phyloP scores from a whole-genome alignment of 2,888 invertebrate genomes.

The Sinhomidia bicolor region DNA sequence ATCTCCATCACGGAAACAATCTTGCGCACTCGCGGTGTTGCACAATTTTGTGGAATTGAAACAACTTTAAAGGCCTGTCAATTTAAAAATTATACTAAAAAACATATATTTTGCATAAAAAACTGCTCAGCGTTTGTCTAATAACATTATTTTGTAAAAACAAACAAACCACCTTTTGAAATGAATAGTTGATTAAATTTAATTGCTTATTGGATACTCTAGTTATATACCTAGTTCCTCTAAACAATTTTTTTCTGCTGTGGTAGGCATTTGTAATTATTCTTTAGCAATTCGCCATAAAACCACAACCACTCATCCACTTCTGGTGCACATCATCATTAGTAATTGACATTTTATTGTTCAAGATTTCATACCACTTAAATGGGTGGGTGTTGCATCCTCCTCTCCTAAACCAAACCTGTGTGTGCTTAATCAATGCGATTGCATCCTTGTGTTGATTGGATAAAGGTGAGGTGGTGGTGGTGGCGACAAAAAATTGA shows the following conservation, averaged over 20 bases:
- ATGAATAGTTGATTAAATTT: constrained; percentile 12
- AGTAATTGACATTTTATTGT: constrained; percentile 18
- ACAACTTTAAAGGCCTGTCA: not conserved
- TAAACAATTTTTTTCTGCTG: not conserved
- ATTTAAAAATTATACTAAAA: too few species aligned
- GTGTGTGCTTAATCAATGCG: not conserved
- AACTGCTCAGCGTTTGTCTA: not conserved
- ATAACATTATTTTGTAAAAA: not conserved
- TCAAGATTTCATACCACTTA: constrained; percentile 3
- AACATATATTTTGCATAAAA: too few species aligned
- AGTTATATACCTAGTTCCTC: not conserved
- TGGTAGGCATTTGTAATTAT: too few species aligned
- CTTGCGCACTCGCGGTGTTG: too few species aligned
- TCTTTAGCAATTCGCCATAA: not conserved
- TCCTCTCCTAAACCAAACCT: not conserved
- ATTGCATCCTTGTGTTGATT: too few species aligned
- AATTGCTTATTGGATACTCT: not conserved
- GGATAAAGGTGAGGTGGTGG: too few species aligned
- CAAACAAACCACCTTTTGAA: not conserved
- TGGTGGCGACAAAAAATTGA: too few species aligned
- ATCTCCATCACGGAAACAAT: too few species aligned
- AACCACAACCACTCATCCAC: not conserved
- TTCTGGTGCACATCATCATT: not conserved
- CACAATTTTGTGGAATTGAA: too few species aligned
- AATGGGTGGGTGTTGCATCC: not conserved